A percentile compares a stretch with the other conserved stretches of the same genome.
Evolutionary conservation across 2,113 vertebrate species (phyloP).

Genomic region (Tyrannus savana): DNA sequence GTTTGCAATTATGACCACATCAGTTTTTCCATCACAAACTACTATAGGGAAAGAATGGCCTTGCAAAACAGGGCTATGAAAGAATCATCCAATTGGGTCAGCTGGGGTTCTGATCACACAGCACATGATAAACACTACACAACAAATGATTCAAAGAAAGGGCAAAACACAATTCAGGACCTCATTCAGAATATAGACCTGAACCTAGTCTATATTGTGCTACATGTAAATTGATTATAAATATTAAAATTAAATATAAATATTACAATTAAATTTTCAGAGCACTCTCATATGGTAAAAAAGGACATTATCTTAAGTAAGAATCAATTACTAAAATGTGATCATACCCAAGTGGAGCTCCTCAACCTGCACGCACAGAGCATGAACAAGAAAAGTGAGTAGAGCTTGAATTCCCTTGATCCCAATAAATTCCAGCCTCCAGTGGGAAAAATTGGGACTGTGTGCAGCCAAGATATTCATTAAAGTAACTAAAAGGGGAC

Average conservation of each 20-base stretch:
- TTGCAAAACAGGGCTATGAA: neutral
- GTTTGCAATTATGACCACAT: neutral
- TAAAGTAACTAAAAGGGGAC: neutral
- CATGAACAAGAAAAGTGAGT: neutral
- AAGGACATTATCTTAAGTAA: neutral
- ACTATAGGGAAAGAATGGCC: neutral
- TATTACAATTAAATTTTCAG: neutral
- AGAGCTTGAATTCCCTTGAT: neutral
- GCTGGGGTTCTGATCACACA: neutral
- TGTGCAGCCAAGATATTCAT: neutral
- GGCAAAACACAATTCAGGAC: neutral
- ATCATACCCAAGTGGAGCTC: neutral
- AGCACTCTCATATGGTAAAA: neutral
- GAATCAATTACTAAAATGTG: neutral
- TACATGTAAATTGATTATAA: neutral
- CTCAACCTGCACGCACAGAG: neutral
- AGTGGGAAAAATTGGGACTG: neutral
- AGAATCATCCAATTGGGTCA: neutral
- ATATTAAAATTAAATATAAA: neutral
- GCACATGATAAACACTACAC: neutral
- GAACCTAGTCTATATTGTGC: fast-evolving
- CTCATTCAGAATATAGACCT: neutral
- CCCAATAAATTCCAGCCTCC: neutral
- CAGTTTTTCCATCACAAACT: neutral
- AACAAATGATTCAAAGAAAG: neutral